Evolutionary conservation across 2,888 invertebrate species (phyloP).

Genomic region (Drosophila stalkeri): DNA sequence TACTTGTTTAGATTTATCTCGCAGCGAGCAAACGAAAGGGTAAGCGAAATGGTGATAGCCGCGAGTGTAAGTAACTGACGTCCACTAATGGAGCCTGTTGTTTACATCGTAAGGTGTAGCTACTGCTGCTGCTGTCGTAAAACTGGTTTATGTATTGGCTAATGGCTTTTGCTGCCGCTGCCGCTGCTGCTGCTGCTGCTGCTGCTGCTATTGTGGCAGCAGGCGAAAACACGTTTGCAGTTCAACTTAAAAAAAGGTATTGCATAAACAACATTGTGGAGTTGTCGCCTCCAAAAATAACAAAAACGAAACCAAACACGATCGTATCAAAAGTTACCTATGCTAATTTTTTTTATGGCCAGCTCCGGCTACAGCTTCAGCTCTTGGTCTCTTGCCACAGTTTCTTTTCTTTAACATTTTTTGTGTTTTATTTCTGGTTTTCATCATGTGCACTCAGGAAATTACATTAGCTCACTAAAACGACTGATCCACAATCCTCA

Average conservation of each 20-base stretch:
- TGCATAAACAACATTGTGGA: constrained; percentile 63
- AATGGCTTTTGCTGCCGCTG: constrained; percentile 32
- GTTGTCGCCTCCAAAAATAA: constrained; percentile 56
- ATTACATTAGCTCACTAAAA: constrained; percentile 35
- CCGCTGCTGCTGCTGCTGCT: constrained; percentile 12
- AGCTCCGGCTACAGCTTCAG: constrained; percentile 43
- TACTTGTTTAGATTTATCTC: constrained; percentile 16
- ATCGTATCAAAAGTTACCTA: constrained; percentile 47
- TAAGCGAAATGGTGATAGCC: constrained; percentile 61
- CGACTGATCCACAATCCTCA: constrained; percentile 8
- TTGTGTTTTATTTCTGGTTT: constrained; percentile 23
- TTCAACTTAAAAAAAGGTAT: constrained; percentile 64
- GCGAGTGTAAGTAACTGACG: constrained; percentile 29
- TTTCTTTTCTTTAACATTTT: constrained; percentile 32
- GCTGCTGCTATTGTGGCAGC: constrained; percentile 14
- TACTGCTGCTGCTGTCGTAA: constrained; percentile 17
- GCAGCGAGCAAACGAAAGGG: constrained; percentile 73
- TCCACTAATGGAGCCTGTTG: constrained; percentile 56
- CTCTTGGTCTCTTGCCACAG: constrained; percentile 65
- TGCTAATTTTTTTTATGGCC: constrained; percentile 67
- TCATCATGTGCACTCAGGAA: constrained; percentile 35
- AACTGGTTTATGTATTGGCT: constrained; percentile 69
- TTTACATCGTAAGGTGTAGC: constrained; percentile 58
- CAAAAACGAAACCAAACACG: constrained; percentile 64
- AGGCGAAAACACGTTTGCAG: constrained; percentile 59